Evolutionary conservation across 1,140 invertebrate species (phyloP).

Genomic region (Eriocheir sinensis): DNA sequence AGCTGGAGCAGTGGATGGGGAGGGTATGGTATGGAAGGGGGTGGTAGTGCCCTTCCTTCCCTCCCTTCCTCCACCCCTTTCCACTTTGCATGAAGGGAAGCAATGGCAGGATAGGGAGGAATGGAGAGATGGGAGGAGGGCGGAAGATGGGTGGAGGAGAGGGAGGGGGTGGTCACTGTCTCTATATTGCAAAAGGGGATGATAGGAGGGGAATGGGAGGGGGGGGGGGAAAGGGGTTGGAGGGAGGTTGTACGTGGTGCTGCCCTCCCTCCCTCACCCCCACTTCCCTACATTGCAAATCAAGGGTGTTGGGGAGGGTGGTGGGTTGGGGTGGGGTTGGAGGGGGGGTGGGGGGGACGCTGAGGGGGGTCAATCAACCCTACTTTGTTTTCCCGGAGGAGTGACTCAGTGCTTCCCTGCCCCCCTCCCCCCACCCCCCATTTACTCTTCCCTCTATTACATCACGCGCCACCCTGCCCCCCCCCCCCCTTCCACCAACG

Average conservation of each 20-base stretch:
- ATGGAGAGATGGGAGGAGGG: neutral
- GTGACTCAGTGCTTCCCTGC: constrained; percentile 33
- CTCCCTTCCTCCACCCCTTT: constrained; percentile 36
- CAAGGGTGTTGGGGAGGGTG: neutral
- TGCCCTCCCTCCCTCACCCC: neutral
- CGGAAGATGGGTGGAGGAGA: neutral
- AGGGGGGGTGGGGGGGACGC: neutral
- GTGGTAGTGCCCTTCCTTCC: neutral
- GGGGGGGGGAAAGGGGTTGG: neutral
- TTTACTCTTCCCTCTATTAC: constrained; percentile 24
- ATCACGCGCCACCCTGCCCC: neutral
- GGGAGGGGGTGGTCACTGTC: neutral
- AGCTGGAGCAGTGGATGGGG: neutral
- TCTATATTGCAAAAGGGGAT: constrained; percentile 33
- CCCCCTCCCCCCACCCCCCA: neutral
- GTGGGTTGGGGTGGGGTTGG: neutral
- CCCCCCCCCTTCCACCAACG: neutral
- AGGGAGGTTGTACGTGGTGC: neutral
- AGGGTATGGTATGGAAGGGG: neutral
- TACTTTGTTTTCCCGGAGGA: constrained; percentile 44
- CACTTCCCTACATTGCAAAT: neutral
- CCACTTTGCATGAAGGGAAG: constrained; percentile 11
- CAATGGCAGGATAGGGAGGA: neutral
- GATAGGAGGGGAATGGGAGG: neutral
- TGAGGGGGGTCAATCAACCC: constrained; percentile 34